These are phyloP conservation scores for Esox masquinongy DNA, from an alignment of 2,797 vertebrate genomes.

Conservation along the genomic window DNA sequence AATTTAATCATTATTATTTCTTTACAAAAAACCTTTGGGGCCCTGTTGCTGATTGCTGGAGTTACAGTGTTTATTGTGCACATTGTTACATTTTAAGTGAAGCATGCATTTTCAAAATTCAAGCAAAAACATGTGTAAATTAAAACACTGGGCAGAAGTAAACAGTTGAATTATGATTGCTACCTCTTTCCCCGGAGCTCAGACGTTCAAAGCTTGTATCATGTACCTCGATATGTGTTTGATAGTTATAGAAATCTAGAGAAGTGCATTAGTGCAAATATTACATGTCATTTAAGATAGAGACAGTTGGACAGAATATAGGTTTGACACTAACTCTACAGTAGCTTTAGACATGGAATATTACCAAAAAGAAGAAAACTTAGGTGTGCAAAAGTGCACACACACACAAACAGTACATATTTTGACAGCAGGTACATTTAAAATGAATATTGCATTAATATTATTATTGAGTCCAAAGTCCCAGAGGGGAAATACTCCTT, in stretches of 20 bases:
- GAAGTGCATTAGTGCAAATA: conserved; percentile 54
- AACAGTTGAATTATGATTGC: conserved; percentile 23
- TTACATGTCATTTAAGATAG: conserved; percentile 52
- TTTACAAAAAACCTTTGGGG: too few relatives aligned
- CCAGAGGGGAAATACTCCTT: conserved; percentile 25
- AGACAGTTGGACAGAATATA: conserved; percentile 39
- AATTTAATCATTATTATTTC: too few relatives aligned
- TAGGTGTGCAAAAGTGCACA: conserved; percentile 51
- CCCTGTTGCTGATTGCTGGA: background rate
- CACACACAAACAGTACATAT: conserved; percentile 33
- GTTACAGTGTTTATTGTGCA: conserved; percentile 5
- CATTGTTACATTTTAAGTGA: conserved; percentile 22
- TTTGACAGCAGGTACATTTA: conserved; percentile 45
- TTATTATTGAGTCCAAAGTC: conserved; percentile 13
- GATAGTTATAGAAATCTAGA: conserved; percentile 40
- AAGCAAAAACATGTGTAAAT: conserved; percentile 46
- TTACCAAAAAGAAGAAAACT: conserved; percentile 32
- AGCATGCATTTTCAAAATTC: conserved; percentile 33
- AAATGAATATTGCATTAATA: conserved; percentile 53
- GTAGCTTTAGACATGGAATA: conserved; percentile 33
- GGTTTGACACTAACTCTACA: conserved; percentile 24
- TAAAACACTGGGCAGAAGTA: conserved; percentile 19
- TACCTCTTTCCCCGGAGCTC: conserved; percentile 6
- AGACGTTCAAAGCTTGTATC: conserved; percentile 40
- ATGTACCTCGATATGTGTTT: conserved; percentile 49